Evolutionary conservation across 1,140 invertebrate genomes (phyloP).

Genomic region (Bombus waltoni): DNA sequence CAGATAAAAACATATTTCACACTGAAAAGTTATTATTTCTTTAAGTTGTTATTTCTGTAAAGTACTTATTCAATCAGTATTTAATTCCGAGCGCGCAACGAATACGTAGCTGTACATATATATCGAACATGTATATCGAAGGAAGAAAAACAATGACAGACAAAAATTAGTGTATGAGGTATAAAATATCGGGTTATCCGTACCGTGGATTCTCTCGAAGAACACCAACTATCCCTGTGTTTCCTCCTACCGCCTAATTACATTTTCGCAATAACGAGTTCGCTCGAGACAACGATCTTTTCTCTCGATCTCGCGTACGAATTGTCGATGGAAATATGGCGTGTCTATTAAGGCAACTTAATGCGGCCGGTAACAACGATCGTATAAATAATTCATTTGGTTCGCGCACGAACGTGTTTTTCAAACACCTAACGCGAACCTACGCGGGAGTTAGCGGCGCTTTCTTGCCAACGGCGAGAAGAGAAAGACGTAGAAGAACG

Average conservation of each 20-base stretch:
- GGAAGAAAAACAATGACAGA: too few relatives aligned
- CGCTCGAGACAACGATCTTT: conserved; percentile 18
- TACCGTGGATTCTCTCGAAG: too few relatives aligned
- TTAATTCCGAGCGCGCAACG: too few relatives aligned
- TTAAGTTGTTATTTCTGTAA: too few relatives aligned
- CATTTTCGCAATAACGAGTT: conserved; percentile 15
- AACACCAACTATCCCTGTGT: not conserved
- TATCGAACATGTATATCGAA: too few relatives aligned
- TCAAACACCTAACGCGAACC: not conserved
- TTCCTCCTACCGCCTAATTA: conserved; percentile 18
- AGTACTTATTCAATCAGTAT: too few relatives aligned
- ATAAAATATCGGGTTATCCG: too few relatives aligned
- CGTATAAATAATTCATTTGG: conserved; percentile 50
- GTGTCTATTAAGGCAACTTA: conserved; percentile 42
- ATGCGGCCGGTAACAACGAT: conserved; percentile 39
- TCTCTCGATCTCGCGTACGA: conserved; percentile 1
- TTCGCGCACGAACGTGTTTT: conserved; percentile 32
- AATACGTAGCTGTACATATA: too few relatives aligned
- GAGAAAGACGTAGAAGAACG: not conserved
- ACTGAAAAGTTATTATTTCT: too few relatives aligned
- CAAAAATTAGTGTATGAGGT: too few relatives aligned
- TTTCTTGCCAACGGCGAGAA: too few relatives aligned
- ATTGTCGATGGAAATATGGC: conserved; percentile 39
- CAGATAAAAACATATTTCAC: too few relatives aligned
- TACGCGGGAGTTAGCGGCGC: not conserved